Base-by-base conservation (phyloP, 1,140 invertebrate species). In the Fopius arisanus region DNA sequence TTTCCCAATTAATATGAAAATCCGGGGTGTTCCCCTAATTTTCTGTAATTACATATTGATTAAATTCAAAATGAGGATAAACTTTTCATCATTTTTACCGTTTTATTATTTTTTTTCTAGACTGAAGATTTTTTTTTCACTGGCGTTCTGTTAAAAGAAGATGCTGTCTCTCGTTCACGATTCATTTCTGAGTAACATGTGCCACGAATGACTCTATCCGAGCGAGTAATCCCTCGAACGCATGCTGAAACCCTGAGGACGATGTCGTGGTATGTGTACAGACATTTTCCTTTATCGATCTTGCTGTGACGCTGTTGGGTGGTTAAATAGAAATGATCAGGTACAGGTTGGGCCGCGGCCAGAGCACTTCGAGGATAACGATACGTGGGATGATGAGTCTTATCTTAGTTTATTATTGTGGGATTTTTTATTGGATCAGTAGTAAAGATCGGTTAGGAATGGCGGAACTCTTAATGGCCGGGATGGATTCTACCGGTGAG, bases 181-280 rank as follows among this genome's bases (percentile, higher is more conserved):
- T 75, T 75, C 73, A 75, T 71, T 78, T 67, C 37, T 37, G 16
- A n/a, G 43, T 16, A 26, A 67, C 74, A 71, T 72, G 73, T 77
- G 74, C 59, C 51, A 41, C 73, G 74, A 77, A 75, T 78, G 67
- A 77, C 40, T 78, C 75, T 75, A 78, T 77, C 67, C 54, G 16
- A 19, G 26, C 40, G 73, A 75, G 73, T 67, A 71, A 74, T 74
- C 73, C 70, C 41, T 63, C 37, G 73, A 33, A 74, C 73, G 73
- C 73, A 19, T 65, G 19, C 33, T 67, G 73, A 75, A 71, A 75
- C 5, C 14, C 14, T 68, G 6, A 41, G 19, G 54, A 59, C 21
- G 6, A 43, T 48, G 9, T 10, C 3, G 14, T n/a, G 7, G 31
- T 19, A 21, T 4, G 40, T 41, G 23, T 43, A 23, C 7, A 21